Evolutionary conservation across 2,888 invertebrate genomes (phyloP).

Genomic region (Drosophila mimetica): DNA sequence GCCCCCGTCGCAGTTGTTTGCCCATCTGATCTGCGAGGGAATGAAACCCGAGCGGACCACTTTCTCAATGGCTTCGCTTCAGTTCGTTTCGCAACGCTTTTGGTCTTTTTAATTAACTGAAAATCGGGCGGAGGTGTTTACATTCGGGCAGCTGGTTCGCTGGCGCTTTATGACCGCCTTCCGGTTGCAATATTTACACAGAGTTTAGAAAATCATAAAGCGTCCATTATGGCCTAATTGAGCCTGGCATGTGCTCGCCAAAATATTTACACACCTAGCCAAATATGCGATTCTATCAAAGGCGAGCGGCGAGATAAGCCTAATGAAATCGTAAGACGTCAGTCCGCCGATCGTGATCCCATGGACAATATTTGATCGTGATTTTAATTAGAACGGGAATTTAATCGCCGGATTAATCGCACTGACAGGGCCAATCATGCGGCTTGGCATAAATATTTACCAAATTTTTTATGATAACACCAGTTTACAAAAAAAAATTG

Average conservation of each 20-base stretch:
- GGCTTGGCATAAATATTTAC: slow-evolving; percentile 10
- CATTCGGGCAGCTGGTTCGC: slow-evolving; percentile 57
- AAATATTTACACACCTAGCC: slow-evolving; percentile 52
- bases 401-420: slow-evolving; percentile 9
- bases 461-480: not conserved
- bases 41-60: slow-evolving; percentile 27
- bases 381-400: slow-evolving; percentile 24
- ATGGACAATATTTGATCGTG: slow-evolving; percentile 34
- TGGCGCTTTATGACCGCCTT: slow-evolving; percentile 70
- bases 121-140: slow-evolving; percentile 51
- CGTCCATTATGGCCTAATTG: slow-evolving; percentile 61
- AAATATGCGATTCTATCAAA: slow-evolving; percentile 33
- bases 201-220: slow-evolving; percentile 68
- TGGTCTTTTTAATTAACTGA: slow-evolving; percentile 72
- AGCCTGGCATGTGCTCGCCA: slow-evolving; percentile 30
- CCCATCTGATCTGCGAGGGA: slow-evolving; percentile 48
- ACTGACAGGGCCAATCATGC: not conserved
- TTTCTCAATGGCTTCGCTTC: slow-evolving; percentile 24
- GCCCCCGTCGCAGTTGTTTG: slow-evolving; percentile 64
- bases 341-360: slow-evolving; percentile 30
- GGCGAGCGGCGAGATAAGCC: slow-evolving; percentile 26
- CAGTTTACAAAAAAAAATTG: too few species aligned
- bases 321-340: slow-evolving; percentile 27
- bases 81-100: slow-evolving; percentile 53
- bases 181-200: slow-evolving; percentile 73